Evolutionary conservation across 2,888 invertebrate genomes (phyloP).

Genomic region (Caradrina kadenii): DNA sequence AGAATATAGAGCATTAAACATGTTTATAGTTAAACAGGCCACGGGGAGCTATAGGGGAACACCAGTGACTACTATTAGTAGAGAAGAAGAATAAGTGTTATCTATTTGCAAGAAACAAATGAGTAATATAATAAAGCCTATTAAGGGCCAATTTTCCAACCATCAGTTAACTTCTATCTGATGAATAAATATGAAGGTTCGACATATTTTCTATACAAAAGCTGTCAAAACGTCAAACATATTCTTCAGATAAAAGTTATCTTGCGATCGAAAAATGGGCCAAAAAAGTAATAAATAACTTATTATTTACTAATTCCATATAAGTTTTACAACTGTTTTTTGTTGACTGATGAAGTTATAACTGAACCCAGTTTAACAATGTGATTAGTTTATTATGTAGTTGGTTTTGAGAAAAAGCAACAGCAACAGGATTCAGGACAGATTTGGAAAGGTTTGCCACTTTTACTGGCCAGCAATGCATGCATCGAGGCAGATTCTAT

Average conservation of each 20-base stretch:
- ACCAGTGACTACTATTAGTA: conserved; percentile 10
- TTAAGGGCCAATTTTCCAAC: too few relatives aligned
- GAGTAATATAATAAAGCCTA: not conserved
- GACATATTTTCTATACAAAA: too few relatives aligned
- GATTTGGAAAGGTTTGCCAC: not conserved
- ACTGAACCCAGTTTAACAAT: not conserved
- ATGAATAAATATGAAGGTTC: too few relatives aligned
- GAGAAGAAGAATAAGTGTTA: too few relatives aligned
- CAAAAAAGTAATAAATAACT: conserved; percentile 28
- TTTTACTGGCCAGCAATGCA: not conserved
- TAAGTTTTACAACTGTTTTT: not conserved
- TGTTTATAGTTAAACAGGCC: not conserved
- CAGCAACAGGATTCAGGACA: too few relatives aligned
- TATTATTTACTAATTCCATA: conserved; percentile 8
- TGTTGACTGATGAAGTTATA: not conserved
- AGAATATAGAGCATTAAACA: not conserved
- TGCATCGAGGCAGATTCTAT: not conserved
- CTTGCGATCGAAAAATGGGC: too few relatives aligned
- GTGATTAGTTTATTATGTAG: not conserved
- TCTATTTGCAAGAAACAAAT: too few relatives aligned
- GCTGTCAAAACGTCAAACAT: too few relatives aligned
- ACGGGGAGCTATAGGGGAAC: not conserved
- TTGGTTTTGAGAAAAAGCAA: not conserved
- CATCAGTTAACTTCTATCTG: too few relatives aligned
- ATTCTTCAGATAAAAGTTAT: too few relatives aligned